Evolutionary conservation across 2,797 vertebrate species (phyloP).

Genomic region (Pempheris klunzingeri): DNA sequence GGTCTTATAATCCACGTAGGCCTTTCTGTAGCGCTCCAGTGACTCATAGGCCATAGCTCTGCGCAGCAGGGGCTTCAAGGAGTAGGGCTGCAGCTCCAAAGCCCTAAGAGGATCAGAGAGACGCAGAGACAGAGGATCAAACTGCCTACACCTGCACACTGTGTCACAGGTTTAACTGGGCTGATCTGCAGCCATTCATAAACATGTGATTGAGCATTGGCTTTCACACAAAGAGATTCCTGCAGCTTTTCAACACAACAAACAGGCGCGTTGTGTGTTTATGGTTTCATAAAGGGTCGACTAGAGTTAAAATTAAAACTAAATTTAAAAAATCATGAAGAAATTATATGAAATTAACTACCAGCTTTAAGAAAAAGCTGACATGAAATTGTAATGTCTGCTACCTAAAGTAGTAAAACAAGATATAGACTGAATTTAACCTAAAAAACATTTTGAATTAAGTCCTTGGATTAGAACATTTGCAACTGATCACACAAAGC

Average conservation of each 20-base stretch:
- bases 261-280: not conserved
- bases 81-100: constrained; percentile 93
- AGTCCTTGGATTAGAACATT: not conserved
- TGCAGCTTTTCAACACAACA: not conserved
- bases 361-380: not conserved
- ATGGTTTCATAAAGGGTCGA: not conserved
- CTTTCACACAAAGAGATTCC: constrained; percentile 9
- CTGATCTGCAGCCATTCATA: constrained; percentile 54
- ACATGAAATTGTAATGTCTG: not conserved
- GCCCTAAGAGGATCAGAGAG: constrained; percentile 87
- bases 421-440: not conserved
- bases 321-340: not conserved
- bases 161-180: constrained; percentile 20
- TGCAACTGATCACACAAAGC: not conserved
- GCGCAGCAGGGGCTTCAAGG: constrained; percentile 93
- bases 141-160: constrained; percentile 29
- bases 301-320: not conserved
- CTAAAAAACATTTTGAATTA: not conserved
- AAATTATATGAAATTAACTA: not conserved
- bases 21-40: constrained; percentile 92
- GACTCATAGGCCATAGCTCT: constrained; percentile 93
- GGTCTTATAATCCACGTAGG: constrained; percentile 96
- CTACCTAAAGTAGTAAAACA: not conserved
- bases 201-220: constrained; percentile 32
- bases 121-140: constrained; percentile 70